phyloP scores from a whole-genome alignment of 2,113 vertebrate species.

The Melanerpes formicivorus region DNA sequence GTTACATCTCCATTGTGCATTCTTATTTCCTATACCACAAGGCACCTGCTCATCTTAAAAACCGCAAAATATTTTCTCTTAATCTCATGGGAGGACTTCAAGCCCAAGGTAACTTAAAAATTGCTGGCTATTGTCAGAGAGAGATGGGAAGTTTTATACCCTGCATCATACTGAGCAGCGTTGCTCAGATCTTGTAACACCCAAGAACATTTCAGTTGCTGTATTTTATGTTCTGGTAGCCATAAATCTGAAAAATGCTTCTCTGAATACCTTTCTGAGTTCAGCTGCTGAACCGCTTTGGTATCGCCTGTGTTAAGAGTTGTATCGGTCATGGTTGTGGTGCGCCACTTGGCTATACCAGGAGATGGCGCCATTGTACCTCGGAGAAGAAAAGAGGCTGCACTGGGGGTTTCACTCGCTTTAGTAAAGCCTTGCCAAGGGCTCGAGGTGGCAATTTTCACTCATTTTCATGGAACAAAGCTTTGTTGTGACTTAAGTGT shows the following conservation, averaged over 20 bases:
- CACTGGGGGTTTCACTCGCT: rapidly evolving
- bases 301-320: too few relatives aligned
- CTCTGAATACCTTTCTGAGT: neutral
- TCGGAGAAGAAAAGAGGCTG: neutral
- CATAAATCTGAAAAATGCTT: neutral
- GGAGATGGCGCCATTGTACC: conserved; percentile 32
- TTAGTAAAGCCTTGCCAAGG: neutral
- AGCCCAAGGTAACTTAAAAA: neutral
- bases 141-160: neutral
- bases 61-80: neutral
- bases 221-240: neutral
- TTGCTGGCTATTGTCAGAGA: neutral
- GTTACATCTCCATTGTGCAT: rapidly evolving
- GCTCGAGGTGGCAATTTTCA: neutral
- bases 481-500: neutral
- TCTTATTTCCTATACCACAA: neutral
- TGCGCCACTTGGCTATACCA: neutral
- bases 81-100: neutral
- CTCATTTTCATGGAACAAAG: neutral
- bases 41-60: neutral
- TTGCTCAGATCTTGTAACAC: neutral
- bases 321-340: neutral
- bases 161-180: rapidly evolving
- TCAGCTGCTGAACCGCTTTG: neutral
- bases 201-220: neutral